Evolutionary conservation across 2,113 vertebrate genomes (phyloP), one percentile per base, ranked within the genome.

Genomic region (Silurus meridionalis): DNA sequence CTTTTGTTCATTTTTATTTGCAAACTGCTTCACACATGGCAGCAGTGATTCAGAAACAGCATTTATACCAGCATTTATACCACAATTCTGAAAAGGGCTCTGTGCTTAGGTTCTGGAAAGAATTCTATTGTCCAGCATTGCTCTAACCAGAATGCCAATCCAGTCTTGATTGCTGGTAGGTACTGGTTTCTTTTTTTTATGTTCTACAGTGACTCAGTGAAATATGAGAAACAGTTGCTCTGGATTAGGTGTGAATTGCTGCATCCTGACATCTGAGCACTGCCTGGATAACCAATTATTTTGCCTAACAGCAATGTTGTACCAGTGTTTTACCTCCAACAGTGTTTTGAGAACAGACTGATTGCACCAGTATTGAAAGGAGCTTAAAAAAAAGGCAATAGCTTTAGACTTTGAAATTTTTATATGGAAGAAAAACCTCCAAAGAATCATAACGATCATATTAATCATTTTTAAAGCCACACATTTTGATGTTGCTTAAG

Each of bases 361-460:
- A 97, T 97, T 89, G 98, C 97, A 23, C 97, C 99, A 94, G 98
- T 99, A 87, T 96, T 99, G 91, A 99, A 99, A 7, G 96, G 99
- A 63, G 97, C 95, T n/a, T n/a, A n/a, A n/a, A n/a, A n/a, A n/a
- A 55, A 96, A 96, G 88, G 97, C 97, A 52, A 98, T 97, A n/a
- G 97, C 97, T 95, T 99, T 99, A 83, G 97, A 97, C 97, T 99
- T 67, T 10, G 25, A 37, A 37, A 37, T 37, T 37, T 37, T 37
- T 37, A 37, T 37, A 37, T 37, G 28, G 28, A 2, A 37, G 28
- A 37, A 37, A 37, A 37, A 37, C 28, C 28, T 37, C 28, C 28
- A 37, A 37, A 37, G 28, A 37, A 37, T 37, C 28, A 37, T 37
- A 37, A 37, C 28, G 28, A 37, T 37, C 28, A 37, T 37, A 37